Evolutionary conservation across 2,888 invertebrate species (phyloP).

Genomic region (Rambutsinella grinnellia): DNA sequence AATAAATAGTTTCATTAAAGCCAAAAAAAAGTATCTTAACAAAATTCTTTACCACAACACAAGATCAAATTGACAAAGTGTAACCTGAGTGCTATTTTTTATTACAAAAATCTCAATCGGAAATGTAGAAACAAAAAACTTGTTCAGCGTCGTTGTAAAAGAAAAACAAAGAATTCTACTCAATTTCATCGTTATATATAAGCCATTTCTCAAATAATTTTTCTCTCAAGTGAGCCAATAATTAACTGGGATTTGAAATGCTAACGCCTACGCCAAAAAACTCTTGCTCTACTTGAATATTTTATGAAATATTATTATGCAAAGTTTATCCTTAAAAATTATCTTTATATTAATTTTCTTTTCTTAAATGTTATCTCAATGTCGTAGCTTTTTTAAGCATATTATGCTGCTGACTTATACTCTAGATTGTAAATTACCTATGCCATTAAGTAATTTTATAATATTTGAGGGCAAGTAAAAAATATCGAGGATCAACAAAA

Average conservation of each 20-base stretch:
- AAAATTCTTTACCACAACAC: too few relatives aligned
- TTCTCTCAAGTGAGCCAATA: neutral
- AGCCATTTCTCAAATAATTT: neutral
- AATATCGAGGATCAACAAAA: conserved; percentile 11
- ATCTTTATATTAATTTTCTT: neutral
- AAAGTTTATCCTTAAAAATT: neutral
- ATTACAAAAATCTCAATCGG: too few relatives aligned
- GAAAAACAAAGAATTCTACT: neutral
- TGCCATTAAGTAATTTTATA: neutral
- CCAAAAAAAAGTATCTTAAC: too few relatives aligned
- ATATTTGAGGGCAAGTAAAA: conserved; percentile 7
- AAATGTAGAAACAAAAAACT: neutral
- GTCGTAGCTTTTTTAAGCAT: neutral
- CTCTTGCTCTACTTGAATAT: neutral
- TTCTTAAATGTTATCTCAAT: neutral
- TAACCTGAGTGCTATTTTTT: too few relatives aligned
- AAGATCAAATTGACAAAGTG: too few relatives aligned
- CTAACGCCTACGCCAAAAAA: neutral
- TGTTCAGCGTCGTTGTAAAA: neutral
- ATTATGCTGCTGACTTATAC: neutral
- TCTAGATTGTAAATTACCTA: neutral
- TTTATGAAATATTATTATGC: neutral
- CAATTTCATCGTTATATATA: neutral
- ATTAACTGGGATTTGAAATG: neutral
- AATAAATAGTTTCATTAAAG: too few relatives aligned